Conservation (phyloP, 2,113 vertebrate genomes). For the Pipra filicauda region DNA sequence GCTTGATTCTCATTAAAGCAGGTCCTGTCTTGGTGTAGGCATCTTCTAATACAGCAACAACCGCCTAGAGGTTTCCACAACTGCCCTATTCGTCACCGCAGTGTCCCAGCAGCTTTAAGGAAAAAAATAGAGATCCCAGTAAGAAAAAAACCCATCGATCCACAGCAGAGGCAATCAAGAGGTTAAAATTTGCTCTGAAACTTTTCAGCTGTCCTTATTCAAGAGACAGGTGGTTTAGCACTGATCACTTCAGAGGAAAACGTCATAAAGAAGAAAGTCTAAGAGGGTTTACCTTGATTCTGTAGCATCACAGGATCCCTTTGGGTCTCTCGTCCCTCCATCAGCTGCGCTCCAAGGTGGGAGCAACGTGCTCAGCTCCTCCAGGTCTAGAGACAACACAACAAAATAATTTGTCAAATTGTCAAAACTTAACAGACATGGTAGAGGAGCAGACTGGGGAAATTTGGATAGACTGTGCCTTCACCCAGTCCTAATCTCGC, state of each 20-base stretch:
- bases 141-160: neutral
- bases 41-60: neutral
- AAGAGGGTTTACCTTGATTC: neutral
- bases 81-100: neutral
- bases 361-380: neutral
- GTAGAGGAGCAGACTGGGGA: neutral
- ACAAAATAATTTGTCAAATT: constrained; percentile 63
- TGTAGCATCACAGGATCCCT: neutral
- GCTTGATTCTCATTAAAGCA: neutral
- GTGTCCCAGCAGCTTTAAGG: accelerated
- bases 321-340: neutral
- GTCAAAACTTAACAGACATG: constrained; percentile 54
- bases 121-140: neutral
- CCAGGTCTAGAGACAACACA: neutral
- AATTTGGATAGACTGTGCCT: constrained; percentile 47
- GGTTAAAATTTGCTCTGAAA: neutral
- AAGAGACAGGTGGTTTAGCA: neutral
- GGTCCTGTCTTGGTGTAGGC: neutral
- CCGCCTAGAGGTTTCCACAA: neutral
- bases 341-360: neutral
- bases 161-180: neutral
- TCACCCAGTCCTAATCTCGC: constrained; percentile 63
- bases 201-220: neutral
- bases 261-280: neutral
- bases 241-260: neutral